A percentile compares a stretch with the other conserved stretches of the same genome.
These are phyloP conservation scores for Pollenia angustigena DNA, from an alignment of 2,888 invertebrate genomes.

Conservation along the genomic window DNA sequence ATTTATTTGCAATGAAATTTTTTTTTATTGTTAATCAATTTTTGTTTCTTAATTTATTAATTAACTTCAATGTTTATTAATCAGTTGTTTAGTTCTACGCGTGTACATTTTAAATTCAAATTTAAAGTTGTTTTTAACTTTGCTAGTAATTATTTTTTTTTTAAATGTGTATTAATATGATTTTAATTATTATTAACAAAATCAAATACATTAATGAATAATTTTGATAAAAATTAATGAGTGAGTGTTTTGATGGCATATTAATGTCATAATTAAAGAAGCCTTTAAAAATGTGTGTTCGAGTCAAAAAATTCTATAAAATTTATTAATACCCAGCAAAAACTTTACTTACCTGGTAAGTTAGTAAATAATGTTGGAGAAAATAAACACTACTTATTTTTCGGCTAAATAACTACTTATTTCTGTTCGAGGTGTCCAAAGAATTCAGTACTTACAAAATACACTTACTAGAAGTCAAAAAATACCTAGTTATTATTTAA, in stretches of 20 bases:
- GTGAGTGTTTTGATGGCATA: neutral
- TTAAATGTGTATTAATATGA: conserved; percentile 27
- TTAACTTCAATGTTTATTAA: conserved; percentile 21
- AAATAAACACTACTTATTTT: too few species aligned
- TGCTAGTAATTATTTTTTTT: neutral
- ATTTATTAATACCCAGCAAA: too few species aligned
- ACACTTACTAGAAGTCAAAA: too few species aligned
- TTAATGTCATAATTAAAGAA: neutral
- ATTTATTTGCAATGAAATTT: conserved; percentile 31
- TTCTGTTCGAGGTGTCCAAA: too few species aligned
- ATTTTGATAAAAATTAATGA: conserved; percentile 34
- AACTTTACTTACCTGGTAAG: too few species aligned
- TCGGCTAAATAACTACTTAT: too few species aligned
- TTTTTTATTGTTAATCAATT: neutral
- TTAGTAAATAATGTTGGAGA: too few species aligned
- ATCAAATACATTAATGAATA: neutral
- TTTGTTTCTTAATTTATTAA: conserved; percentile 23
- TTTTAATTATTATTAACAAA: conserved; percentile 43
- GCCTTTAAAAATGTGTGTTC: too few species aligned
- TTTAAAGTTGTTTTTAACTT: conserved; percentile 8
- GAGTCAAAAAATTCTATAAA: too few species aligned
- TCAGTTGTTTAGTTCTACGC: conserved; percentile 22
- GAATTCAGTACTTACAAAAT: too few species aligned
- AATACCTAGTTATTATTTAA: too few species aligned
- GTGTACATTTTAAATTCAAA: neutral